phyloP scores from a whole-genome alignment of 2,888 invertebrate species.

The Idaea biselata region DNA sequence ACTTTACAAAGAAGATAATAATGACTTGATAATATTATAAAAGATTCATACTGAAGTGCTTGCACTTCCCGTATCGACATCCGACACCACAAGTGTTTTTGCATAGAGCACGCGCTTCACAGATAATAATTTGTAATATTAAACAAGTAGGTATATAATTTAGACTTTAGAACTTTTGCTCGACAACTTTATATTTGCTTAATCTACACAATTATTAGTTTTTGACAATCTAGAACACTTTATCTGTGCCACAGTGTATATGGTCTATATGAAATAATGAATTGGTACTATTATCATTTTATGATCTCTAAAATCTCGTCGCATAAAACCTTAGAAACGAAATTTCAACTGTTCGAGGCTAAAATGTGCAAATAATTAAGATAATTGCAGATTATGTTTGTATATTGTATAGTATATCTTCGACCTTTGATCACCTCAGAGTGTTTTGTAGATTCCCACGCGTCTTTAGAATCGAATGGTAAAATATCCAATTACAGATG shows the following conservation, averaged over 20 bases:
- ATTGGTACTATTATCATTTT: neutral
- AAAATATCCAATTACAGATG: constrained; percentile 51
- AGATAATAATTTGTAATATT: constrained; percentile 36
- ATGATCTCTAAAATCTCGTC: neutral
- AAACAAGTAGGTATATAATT: neutral
- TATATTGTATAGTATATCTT: constrained; percentile 14
- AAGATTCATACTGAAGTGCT: constrained; percentile 14
- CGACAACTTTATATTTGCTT: neutral
- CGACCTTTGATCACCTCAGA: constrained; percentile 40
- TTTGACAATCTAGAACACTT: neutral
- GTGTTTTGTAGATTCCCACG: constrained; percentile 61
- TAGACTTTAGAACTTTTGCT: neutral
- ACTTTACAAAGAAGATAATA: neutral
- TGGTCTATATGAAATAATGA: neutral
- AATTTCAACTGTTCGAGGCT: neutral
- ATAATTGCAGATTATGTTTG: constrained; percentile 5
- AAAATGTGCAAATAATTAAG: neutral
- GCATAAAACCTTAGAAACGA: neutral
- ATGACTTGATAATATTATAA: neutral
- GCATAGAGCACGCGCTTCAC: constrained; percentile 55
- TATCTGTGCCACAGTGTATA: too few species aligned
- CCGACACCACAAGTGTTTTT: constrained; percentile 50
- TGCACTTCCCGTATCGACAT: constrained; percentile 46
- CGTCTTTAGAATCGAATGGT: constrained; percentile 39
- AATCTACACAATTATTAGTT: too few species aligned